These are phyloP conservation scores for Rhizoglyphus robini DNA, from an alignment of 1,140 invertebrate species.

Conservation along the genomic window DNA sequence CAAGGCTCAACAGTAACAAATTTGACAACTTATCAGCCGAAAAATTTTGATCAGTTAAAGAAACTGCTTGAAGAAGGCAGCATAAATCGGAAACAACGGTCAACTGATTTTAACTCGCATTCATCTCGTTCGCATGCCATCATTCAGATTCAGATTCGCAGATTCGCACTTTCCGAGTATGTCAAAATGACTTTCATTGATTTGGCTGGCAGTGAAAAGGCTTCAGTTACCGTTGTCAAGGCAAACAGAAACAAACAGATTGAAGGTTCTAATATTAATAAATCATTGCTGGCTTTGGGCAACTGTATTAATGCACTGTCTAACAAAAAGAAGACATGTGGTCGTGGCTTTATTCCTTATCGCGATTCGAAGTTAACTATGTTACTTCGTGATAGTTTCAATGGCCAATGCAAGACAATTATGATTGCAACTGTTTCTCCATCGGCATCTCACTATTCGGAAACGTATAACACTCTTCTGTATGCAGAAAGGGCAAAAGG, in stretches of 20 bases:
- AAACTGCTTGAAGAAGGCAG: slow-evolving; percentile 72
- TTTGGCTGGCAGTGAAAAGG: slow-evolving; percentile 47
- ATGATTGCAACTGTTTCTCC: slow-evolving; percentile 93
- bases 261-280: slow-evolving; percentile 89
- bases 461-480: slow-evolving; percentile 89
- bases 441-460: slow-evolving; percentile 66
- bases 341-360: slow-evolving; percentile 60
- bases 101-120: slow-evolving; percentile 91
- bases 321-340: slow-evolving; percentile 45
- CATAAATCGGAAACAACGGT: slow-evolving; percentile 81
- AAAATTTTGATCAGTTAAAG: slow-evolving; percentile 63
- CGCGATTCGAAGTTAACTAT: slow-evolving; percentile 90
- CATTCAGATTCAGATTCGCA: slow-evolving; percentile 53
- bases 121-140: slow-evolving; percentile 94
- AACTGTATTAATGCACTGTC: slow-evolving; percentile 88
- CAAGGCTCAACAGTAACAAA: slow-evolving; percentile 71
- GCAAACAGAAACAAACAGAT: slow-evolving; percentile 16
- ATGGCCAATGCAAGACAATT: slow-evolving; percentile 86
- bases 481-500: slow-evolving; percentile 83
- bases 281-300: slow-evolving; percentile 73
- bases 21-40: slow-evolving; percentile 55
- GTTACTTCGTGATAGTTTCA: slow-evolving; percentile 84
- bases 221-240: slow-evolving; percentile 37
- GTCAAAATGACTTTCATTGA: slow-evolving; percentile 23
- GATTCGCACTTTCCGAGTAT: slow-evolving; percentile 17